A percentile compares a stretch with the other conserved stretches of the same genome.
phyloP scores from a whole-genome alignment of 2,888 invertebrate genomes.

The Cloeon dipterum region DNA sequence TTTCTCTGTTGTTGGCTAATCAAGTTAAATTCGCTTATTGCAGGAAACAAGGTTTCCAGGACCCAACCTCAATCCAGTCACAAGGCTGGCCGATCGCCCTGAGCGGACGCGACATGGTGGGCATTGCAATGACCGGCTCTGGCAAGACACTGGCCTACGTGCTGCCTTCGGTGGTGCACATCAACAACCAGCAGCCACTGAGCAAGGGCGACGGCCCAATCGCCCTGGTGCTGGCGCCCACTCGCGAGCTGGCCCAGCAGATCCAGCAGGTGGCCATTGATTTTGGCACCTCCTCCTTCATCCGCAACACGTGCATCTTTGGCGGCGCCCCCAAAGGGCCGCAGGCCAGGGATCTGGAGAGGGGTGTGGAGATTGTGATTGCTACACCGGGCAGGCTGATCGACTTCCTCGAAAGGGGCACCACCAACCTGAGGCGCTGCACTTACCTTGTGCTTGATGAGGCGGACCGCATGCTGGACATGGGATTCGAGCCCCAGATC shows the following conservation, averaged over 20 bases:
- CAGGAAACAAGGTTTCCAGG: slow-evolving; percentile 36
- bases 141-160: slow-evolving; percentile 68
- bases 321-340: slow-evolving; percentile 95
- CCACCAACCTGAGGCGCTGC: slow-evolving; percentile 61
- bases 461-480: slow-evolving; percentile 91
- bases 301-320: slow-evolving; percentile 88
- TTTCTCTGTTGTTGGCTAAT: too few species aligned
- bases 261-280: slow-evolving; percentile 86
- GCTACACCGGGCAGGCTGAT: slow-evolving; percentile 88
- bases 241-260: slow-evolving; percentile 77
- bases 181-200: slow-evolving; percentile 67
- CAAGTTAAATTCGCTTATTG: too few species aligned
- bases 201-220: slow-evolving; percentile 86
- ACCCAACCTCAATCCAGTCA: slow-evolving; percentile 66
- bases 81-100: slow-evolving; percentile 73
- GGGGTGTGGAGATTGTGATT: slow-evolving; percentile 85
- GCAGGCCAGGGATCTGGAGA: slow-evolving; percentile 68
- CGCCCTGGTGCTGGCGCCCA: slow-evolving; percentile 75
- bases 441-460: slow-evolving; percentile 89
- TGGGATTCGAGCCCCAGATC: slow-evolving; percentile 96
- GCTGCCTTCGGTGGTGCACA: slow-evolving; percentile 88
- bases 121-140: slow-evolving; percentile 68
- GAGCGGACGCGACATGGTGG: slow-evolving; percentile 60
- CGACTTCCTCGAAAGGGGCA: slow-evolving; percentile 77
- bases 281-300: slow-evolving; percentile 66